Percentiles rank a stretch among this genome's conserved stretches.
phyloP scores from a whole-genome alignment of 2,113 vertebrate genomes.

The Promerops cafer region DNA sequence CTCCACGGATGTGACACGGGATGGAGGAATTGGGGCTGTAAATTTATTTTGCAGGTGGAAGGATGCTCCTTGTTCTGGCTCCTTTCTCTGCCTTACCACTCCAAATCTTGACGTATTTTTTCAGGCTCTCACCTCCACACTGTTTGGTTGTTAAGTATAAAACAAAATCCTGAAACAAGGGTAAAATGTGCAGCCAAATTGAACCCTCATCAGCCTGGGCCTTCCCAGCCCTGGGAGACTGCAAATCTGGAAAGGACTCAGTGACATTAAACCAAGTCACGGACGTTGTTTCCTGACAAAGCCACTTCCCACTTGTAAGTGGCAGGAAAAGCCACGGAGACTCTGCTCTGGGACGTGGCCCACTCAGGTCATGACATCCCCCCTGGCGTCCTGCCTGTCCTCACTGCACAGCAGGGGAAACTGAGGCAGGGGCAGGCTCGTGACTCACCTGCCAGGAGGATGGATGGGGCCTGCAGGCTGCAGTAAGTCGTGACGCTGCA shows the following conservation, averaged over 20 bases:
- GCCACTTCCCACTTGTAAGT: background rate
- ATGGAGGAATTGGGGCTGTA: background rate
- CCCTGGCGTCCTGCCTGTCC: background rate
- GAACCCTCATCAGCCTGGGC: background rate
- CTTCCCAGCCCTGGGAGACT: background rate
- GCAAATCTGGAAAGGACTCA: background rate
- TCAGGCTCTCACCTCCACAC: background rate
- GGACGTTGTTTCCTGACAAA: fast-evolving
- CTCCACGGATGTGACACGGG: background rate
- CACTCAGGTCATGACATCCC: fast-evolving
- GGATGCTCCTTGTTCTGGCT: background rate
- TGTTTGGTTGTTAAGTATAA: background rate
- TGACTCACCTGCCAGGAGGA: background rate
- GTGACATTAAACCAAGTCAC: background rate
- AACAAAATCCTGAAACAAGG: background rate
- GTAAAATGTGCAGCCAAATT: background rate
- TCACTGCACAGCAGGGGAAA: background rate
- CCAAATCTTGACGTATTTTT: background rate
- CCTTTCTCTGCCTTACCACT: background rate
- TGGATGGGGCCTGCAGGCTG: background rate
- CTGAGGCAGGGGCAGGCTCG: background rate
- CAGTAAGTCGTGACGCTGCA: background rate
- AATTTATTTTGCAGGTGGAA: background rate
- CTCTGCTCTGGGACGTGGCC: background rate
- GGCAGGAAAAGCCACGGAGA: background rate